These are phyloP conservation scores for Sycophaga agraensis DNA, from an alignment of 1,140 invertebrate species.

Conservation along the genomic window DNA sequence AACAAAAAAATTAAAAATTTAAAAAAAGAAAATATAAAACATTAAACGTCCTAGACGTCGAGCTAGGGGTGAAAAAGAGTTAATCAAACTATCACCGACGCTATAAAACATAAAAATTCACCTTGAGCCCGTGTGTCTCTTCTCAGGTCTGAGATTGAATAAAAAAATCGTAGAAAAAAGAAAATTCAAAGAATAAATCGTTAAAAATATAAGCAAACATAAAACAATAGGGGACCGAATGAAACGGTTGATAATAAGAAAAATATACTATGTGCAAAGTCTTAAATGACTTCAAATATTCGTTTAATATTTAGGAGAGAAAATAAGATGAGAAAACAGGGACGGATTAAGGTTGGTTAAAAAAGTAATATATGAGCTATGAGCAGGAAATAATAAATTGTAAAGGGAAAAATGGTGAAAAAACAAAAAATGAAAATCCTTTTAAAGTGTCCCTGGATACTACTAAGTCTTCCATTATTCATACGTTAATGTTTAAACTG, in stretches of 20 bases:
- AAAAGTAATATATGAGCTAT: slow-evolving; percentile 27
- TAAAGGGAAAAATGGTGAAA: background rate
- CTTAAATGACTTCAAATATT: slow-evolving; percentile 22
- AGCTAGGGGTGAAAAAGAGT: slow-evolving; percentile 6
- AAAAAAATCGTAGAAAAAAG: background rate
- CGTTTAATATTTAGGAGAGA: slow-evolving; percentile 23
- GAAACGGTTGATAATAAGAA: slow-evolving; percentile 33
- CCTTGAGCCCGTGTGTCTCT: slow-evolving; percentile 11
- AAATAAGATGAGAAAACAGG: slow-evolving; percentile 31
- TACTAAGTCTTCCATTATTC: slow-evolving; percentile 55
- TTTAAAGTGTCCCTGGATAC: slow-evolving; percentile 50
- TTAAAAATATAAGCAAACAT: slow-evolving; percentile 4
- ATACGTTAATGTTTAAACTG: slow-evolving; percentile 52
- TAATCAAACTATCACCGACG: slow-evolving; percentile 16
- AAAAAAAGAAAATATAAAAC: too few relatives aligned
- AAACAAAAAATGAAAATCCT: slow-evolving; percentile 41
- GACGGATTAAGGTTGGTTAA: slow-evolving; percentile 2
- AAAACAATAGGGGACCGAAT: slow-evolving; percentile 29
- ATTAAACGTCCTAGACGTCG: slow-evolving; percentile 14
- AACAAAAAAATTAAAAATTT: background rate
- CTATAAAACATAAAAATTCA: slow-evolving; percentile 10
- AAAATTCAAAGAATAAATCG: background rate
- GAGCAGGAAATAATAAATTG: slow-evolving; percentile 20
- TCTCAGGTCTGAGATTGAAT: slow-evolving; percentile 6
- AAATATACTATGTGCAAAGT: slow-evolving; percentile 13